Evolutionary conservation across 2,113 vertebrate species (phyloP).

Genomic region (Lichenostomus cassidix): DNA sequence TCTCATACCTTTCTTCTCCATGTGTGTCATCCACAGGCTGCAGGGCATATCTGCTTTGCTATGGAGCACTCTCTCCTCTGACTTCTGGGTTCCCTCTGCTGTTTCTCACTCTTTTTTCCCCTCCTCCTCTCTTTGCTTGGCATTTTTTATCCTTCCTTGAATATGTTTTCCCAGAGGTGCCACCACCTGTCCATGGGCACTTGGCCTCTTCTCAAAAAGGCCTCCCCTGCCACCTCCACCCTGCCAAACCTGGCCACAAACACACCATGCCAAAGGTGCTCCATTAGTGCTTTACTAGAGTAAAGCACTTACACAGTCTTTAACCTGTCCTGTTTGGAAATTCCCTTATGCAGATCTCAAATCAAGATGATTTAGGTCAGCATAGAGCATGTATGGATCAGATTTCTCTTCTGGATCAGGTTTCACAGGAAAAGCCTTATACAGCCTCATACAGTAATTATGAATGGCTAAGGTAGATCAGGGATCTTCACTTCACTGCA

Average conservation of each 20-base stretch:
- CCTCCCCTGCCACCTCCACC: not conserved
- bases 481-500: not conserved
- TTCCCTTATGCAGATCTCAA: not conserved
- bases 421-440: not conserved
- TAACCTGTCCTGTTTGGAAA: not conserved
- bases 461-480: not conserved
- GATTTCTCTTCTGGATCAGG: not conserved
- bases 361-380: not conserved
- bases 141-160: not conserved
- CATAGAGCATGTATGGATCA: not conserved
- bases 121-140: not conserved
- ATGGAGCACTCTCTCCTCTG: not conserved
- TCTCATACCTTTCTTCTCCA: not conserved
- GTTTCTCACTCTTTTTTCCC: not conserved
- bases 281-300: not conserved
- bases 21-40: not conserved
- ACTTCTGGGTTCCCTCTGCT: not conserved
- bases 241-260: not conserved
- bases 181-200: not conserved
- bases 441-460: not conserved
- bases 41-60: not conserved
- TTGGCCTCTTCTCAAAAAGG: not conserved
- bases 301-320: not conserved
- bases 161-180: not conserved
- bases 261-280: not conserved